Evolutionary conservation across 2,113 vertebrate genomes (phyloP).

Genomic region (Cyprinodon tularosa): DNA sequence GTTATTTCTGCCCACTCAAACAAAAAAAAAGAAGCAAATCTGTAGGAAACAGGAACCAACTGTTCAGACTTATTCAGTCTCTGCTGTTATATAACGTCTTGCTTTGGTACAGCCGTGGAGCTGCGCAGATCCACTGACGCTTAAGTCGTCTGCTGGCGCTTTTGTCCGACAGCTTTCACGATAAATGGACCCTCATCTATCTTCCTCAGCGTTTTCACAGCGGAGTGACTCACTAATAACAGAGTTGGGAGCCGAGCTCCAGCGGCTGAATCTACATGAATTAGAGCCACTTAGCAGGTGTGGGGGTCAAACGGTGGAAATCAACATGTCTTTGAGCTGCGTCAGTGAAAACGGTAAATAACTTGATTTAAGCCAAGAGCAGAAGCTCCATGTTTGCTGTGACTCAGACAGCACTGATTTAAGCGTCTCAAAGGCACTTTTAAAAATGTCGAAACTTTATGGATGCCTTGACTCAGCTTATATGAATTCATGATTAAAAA

Average conservation of each 20-base stretch:
- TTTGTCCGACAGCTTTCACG: constrained; percentile 25
- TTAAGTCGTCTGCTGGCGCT: not conserved
- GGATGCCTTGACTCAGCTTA: no score
- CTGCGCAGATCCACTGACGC: not conserved
- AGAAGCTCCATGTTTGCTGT: not conserved
- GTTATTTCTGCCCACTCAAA: not conserved
- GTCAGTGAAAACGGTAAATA: not conserved
- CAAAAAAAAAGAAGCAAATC: not conserved
- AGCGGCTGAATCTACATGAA: not conserved
- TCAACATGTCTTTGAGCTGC: not conserved
- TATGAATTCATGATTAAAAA: not conserved
- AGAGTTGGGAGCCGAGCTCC: not conserved
- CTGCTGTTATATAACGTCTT: constrained; percentile 19
- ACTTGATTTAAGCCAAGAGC: not conserved
- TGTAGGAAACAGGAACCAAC: not conserved
- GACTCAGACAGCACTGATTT: no score
- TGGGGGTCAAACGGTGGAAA: not conserved
- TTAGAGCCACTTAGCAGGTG: not conserved
- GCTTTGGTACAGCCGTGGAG: not conserved
- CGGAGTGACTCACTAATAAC: not conserved
- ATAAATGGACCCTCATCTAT: constrained; percentile 2
- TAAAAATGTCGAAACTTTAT: no score
- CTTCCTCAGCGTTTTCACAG: not conserved
- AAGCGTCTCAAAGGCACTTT: no score
- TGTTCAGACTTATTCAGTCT: constrained; percentile 2